These are phyloP conservation scores for Miltochrista miniata DNA, from an alignment of 2,888 invertebrate species.

Conservation along the genomic window DNA sequence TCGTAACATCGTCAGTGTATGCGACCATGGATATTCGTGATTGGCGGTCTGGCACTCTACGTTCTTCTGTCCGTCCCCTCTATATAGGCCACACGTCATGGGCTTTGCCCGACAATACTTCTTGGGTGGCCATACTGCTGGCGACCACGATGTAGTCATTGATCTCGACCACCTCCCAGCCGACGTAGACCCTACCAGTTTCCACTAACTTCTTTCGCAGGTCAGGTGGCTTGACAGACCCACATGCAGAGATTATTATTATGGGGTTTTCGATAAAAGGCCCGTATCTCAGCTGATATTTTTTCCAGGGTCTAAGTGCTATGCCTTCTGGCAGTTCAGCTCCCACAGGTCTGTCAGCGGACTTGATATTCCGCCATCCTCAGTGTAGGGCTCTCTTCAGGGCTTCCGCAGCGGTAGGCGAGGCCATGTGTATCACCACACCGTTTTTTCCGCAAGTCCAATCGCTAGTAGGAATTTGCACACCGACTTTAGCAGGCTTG, in stretches of 20 bases:
- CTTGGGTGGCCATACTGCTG: conserved; percentile 44
- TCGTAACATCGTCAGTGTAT: too few species aligned
- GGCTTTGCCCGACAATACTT: conserved; percentile 24
- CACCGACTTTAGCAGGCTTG: too few species aligned
- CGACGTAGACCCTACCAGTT: conserved; percentile 11
- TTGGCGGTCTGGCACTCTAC: conserved; percentile 14
- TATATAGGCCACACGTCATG: conserved; percentile 28
- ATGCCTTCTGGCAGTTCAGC: too few species aligned
- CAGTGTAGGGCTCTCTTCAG: background rate
- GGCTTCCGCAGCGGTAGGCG: background rate
- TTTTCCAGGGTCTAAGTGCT: too few species aligned
- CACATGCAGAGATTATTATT: background rate
- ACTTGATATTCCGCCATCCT: background rate
- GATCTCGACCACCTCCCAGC: conserved; percentile 21
- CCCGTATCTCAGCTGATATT: too few species aligned
- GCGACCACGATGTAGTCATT: conserved; percentile 17
- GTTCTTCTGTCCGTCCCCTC: conserved; percentile 18
- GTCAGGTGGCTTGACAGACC: background rate
- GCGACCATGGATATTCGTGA: too few species aligned
- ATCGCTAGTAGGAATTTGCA: too few species aligned
- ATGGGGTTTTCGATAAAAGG: background rate
- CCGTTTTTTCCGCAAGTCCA: background rate
- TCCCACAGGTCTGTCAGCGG: background rate
- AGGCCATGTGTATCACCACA: background rate
- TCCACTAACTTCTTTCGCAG: background rate